Evolutionary conservation across 2,797 vertebrate species (phyloP).

Genomic region (Cacajao melanocephalus): DNA sequence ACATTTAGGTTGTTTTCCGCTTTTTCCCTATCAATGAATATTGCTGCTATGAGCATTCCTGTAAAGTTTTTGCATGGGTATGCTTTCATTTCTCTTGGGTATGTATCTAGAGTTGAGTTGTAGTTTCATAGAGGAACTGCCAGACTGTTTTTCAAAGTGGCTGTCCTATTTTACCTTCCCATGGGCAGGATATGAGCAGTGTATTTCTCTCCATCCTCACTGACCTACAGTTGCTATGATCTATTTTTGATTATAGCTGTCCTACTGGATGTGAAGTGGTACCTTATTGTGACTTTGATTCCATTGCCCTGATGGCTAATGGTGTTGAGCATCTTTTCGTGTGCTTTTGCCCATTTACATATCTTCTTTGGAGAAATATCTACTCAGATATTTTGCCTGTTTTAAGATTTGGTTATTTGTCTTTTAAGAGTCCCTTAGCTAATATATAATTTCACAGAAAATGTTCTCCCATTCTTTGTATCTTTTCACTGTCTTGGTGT

Average conservation of each 20-base stretch:
- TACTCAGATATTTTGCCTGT: not conserved
- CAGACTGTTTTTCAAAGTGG: not conserved
- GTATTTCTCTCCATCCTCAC: not conserved
- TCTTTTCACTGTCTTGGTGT: not conserved
- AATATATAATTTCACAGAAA: not conserved
- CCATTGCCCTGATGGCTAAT: not conserved
- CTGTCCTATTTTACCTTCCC: not conserved
- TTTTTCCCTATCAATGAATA: not conserved
- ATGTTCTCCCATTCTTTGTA: not conserved
- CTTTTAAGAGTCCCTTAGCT: not conserved
- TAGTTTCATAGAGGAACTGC: not conserved
- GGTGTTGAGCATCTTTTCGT: not conserved
- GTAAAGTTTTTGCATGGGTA: not conserved
- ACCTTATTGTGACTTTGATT: not conserved
- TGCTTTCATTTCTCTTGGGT: not conserved
- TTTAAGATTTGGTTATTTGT: not conserved
- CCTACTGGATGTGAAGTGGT: not conserved
- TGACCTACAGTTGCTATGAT: not conserved
- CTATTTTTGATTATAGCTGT: not conserved
- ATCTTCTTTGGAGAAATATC: not conserved
- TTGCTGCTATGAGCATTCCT: not conserved
- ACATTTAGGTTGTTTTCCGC: not conserved
- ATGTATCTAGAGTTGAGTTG: not conserved
- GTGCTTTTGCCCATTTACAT: not conserved
- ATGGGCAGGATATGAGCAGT: not conserved